Evolutionary conservation across 2,113 vertebrate species (phyloP).

Genomic region (Tamias sibiricus): DNA sequence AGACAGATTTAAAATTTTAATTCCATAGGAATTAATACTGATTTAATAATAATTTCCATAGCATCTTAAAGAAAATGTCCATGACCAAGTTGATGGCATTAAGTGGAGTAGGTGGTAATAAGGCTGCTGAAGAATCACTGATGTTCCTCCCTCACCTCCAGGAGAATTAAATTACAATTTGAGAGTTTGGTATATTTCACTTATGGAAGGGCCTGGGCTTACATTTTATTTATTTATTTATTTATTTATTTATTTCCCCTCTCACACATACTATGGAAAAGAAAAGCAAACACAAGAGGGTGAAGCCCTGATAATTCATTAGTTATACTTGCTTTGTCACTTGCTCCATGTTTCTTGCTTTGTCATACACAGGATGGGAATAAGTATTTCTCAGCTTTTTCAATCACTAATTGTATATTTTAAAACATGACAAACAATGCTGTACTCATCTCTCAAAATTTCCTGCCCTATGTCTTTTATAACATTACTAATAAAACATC

Average conservation of each 20-base stretch:
- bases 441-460: not conserved
- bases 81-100: not conserved
- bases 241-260: no score
- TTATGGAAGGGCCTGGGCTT: accelerated
- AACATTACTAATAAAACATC: not conserved
- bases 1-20: not conserved
- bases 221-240: no score
- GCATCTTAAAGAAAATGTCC: not conserved
- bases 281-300: not conserved
- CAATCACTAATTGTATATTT: not conserved
- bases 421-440: not conserved
- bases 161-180: not conserved
- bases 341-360: not conserved
- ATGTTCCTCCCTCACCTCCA: not conserved
- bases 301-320: not conserved
- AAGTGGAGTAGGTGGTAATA: not conserved
- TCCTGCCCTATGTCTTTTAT: not conserved
- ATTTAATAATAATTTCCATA: slow-evolving; percentile 10
- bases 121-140: not conserved
- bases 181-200: not conserved
- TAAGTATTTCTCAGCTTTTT: not conserved
- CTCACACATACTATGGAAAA: not conserved
- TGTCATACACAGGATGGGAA: not conserved
- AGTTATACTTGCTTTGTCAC: not conserved
- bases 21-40: not conserved